phyloP scores from a whole-genome alignment of 2,797 vertebrate species.

The Pteropus rufus region DNA sequence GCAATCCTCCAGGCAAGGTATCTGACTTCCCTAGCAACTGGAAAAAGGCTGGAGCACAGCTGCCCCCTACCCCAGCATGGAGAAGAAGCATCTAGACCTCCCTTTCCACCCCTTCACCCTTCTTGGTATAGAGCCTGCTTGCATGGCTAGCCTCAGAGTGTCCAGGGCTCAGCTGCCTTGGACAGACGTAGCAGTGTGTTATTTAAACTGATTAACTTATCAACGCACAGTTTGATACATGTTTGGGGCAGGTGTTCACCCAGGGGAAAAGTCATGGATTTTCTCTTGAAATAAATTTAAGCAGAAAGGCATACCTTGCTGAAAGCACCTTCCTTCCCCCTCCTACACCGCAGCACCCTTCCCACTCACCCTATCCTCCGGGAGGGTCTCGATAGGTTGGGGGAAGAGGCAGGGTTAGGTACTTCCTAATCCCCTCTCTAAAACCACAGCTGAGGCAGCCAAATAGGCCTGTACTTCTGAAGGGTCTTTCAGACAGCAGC shows the following conservation, averaged over 20 bases:
- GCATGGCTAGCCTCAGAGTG: background rate
- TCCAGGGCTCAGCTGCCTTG: background rate
- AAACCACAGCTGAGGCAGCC: slow-evolving; percentile 3
- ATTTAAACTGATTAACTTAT: slow-evolving; percentile 29
- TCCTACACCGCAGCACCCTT: background rate
- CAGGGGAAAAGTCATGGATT: background rate
- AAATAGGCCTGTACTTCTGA: background rate
- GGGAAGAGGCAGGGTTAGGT: background rate
- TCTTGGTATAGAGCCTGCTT: background rate
- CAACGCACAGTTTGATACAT: background rate
- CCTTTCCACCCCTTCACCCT: background rate
- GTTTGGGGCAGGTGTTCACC: background rate
- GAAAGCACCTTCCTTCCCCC: background rate
- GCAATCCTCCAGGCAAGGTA: background rate
- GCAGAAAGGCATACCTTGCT: background rate
- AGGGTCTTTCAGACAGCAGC: slow-evolving; percentile 12
- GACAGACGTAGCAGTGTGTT: background rate
- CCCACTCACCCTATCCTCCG: background rate
- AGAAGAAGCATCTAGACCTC: background rate
- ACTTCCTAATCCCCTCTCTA: slow-evolving; percentile 29
- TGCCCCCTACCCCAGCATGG: background rate
- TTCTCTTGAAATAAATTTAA: slow-evolving; percentile 50
- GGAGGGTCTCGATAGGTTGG: background rate
- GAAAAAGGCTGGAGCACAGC: background rate
- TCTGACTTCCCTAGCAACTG: background rate